These are phyloP conservation scores for Panopea generosa DNA, from an alignment of 2,888 invertebrate species.

Conservation along the genomic window DNA sequence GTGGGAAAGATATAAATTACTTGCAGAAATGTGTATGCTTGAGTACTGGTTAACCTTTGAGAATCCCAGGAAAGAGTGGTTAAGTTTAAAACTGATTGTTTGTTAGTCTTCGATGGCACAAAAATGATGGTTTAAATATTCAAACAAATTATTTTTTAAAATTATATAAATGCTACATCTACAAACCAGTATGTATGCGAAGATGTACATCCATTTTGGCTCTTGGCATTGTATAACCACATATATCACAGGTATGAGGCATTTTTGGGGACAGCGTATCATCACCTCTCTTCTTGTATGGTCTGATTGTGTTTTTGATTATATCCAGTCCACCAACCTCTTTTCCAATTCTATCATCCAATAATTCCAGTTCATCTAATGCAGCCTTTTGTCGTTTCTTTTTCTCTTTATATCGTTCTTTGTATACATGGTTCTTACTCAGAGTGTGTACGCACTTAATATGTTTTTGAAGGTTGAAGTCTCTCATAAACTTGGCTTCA, in stretches of 20 bases:
- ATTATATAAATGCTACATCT: no score
- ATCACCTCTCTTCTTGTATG: background rate
- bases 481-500: slow-evolving; percentile 32
- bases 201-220: slow-evolving; percentile 49
- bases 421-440: slow-evolving; percentile 3
- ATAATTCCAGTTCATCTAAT: background rate
- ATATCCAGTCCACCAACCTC: background rate
- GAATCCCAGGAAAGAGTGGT: no score
- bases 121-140: no score
- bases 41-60: no score
- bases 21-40: no score
- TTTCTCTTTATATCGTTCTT: background rate
- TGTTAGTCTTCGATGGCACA: no score
- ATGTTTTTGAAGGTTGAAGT: slow-evolving; percentile 34
- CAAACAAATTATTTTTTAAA: no score
- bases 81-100: no score
- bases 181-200: slow-evolving; percentile 48
- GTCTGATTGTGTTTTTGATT: background rate
- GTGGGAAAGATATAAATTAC: no score
- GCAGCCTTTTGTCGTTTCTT: slow-evolving; percentile 1
- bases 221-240: slow-evolving; percentile 45
- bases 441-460: slow-evolving; percentile 23
- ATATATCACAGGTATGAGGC: slow-evolving; percentile 46
- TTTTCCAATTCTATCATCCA: background rate
- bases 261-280: slow-evolving; percentile 11